Evolutionary conservation across 2,888 invertebrate species (phyloP).

Genomic region (Polyommatus iphigenia): DNA sequence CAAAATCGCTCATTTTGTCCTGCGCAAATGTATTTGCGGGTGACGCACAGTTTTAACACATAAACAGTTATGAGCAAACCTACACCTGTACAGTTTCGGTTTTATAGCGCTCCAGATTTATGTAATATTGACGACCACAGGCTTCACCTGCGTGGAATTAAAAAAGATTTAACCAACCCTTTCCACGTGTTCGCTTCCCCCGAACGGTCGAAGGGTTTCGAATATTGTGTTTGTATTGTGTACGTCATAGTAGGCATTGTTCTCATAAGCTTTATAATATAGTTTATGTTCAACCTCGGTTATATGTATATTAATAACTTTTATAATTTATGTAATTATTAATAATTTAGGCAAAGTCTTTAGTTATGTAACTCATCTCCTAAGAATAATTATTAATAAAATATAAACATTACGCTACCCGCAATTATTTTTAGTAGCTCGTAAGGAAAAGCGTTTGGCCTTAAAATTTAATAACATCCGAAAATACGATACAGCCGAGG

Average conservation of each 20-base stretch:
- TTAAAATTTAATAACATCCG: slow-evolving; percentile 31
- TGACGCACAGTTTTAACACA: background rate
- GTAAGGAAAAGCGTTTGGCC: slow-evolving; percentile 19
- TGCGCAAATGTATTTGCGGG: too few species aligned
- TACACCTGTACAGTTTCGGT: slow-evolving; percentile 2
- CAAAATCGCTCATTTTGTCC: too few species aligned
- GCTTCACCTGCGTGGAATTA: background rate
- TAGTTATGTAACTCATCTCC: too few species aligned
- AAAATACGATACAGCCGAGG: slow-evolving; percentile 27
- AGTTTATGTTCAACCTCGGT: too few species aligned
- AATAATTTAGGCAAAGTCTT: too few species aligned
- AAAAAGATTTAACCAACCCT: background rate
- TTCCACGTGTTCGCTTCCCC: background rate
- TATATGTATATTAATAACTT: too few species aligned
- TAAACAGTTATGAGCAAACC: background rate
- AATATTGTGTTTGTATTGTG: background rate
- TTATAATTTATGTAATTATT: too few species aligned
- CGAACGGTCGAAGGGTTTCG: background rate
- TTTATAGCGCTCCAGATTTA: background rate
- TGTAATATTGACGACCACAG: background rate
- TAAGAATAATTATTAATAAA: too few species aligned
- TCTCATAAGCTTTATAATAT: background rate
- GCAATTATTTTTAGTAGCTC: slow-evolving; percentile 24
- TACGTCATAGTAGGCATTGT: background rate
- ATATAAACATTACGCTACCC: background rate